Evolutionary conservation across 2,797 vertebrate genomes (phyloP).

Genomic region (Gallinago nigripennis): DNA sequence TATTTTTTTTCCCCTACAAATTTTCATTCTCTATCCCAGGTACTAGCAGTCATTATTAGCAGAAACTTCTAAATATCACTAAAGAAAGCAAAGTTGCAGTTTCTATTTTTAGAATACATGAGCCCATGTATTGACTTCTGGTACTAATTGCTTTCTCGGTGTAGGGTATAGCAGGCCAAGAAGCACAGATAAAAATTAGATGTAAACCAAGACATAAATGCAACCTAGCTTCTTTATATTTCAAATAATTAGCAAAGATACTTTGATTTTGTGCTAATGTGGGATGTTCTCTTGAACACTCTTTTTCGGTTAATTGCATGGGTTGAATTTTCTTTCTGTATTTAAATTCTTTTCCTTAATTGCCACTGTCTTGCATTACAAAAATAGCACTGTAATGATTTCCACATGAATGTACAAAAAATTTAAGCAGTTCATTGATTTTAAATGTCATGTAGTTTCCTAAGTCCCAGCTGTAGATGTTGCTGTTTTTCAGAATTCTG

Average conservation of each 20-base stretch:
- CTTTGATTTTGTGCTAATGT: background rate
- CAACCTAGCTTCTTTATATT: background rate
- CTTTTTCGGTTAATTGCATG: slow-evolving; percentile 14
- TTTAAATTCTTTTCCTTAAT: background rate
- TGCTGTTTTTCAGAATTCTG: background rate
- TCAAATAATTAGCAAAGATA: slow-evolving; percentile 3
- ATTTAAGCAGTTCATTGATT: background rate
- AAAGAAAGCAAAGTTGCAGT: background rate
- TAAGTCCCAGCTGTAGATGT: background rate
- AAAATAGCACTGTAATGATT: slow-evolving; percentile 14
- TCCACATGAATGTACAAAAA: slow-evolving; percentile 1
- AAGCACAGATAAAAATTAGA: background rate
- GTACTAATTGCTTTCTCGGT: slow-evolving; percentile 16
- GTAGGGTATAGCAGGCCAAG: background rate
- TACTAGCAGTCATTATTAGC: background rate
- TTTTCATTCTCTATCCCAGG: background rate
- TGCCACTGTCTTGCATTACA: background rate
- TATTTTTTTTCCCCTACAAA: background rate
- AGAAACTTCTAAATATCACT: background rate
- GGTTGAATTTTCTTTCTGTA: background rate
- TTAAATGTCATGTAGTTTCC: background rate
- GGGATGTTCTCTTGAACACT: background rate
- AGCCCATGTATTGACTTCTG: background rate
- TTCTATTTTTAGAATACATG: background rate
- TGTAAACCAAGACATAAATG: background rate